Evolutionary conservation across 2,113 vertebrate species (phyloP).

Genomic region (Hemicordylus capensis): DNA sequence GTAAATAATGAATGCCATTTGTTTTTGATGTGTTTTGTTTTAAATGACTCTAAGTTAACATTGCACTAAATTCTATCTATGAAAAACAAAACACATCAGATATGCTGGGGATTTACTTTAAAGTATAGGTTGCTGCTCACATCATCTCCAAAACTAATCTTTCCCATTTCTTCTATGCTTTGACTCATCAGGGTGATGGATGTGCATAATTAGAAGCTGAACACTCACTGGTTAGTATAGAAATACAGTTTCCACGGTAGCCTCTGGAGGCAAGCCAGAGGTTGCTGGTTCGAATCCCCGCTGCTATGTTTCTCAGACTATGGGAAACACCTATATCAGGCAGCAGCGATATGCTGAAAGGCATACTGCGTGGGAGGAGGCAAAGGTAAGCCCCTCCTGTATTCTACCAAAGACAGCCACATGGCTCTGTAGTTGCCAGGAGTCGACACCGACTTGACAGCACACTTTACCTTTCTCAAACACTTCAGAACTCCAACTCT

Average conservation of each 20-base stretch:
- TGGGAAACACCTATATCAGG: too few relatives aligned
- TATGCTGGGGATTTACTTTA: not conserved
- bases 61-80: not conserved
- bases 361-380: too few relatives aligned
- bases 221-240: not conserved
- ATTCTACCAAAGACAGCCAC: too few relatives aligned
- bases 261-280: too few relatives aligned
- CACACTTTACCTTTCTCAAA: too few relatives aligned
- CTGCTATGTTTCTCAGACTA: too few relatives aligned
- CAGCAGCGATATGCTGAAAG: too few relatives aligned
- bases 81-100: not conserved
- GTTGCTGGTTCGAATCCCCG: too few relatives aligned
- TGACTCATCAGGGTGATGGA: not conserved
- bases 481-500: too few relatives aligned
- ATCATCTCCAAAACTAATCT: not conserved
- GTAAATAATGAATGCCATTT: conserved; percentile 7
- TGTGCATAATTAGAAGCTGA: not conserved
- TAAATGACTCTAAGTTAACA: not conserved
- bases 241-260: not conserved
- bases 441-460: too few relatives aligned
- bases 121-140: not conserved
- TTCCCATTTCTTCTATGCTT: not conserved
- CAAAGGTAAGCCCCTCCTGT: too few relatives aligned
- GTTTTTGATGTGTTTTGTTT: conserved; percentile 4
- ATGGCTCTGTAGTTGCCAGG: too few relatives aligned